A percentile compares a stretch with the other conserved stretches of the same genome.
These are phyloP conservation scores for Sardina pilchardus DNA, from an alignment of 2,113 vertebrate species.

Conservation along the genomic window DNA sequence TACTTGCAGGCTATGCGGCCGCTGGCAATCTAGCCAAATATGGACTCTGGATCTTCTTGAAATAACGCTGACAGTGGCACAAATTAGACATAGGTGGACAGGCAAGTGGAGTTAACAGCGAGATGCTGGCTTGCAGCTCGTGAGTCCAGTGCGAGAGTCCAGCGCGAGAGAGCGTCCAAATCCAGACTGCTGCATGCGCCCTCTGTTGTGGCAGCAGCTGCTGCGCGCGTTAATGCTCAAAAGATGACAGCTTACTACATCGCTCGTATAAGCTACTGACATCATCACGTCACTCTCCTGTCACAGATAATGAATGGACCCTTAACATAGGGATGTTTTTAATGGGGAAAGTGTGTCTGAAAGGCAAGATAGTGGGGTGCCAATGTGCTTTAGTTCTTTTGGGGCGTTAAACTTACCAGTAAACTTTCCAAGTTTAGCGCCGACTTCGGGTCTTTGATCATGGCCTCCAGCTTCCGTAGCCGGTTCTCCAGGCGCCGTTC, in stretches of 20 bases:
- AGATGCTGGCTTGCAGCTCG: background rate
- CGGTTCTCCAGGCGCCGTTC: constrained; percentile 77
- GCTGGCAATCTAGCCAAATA: background rate
- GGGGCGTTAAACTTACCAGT: constrained; percentile 79
- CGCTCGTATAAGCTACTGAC: background rate
- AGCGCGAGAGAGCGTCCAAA: background rate
- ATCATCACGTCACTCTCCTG: background rate
- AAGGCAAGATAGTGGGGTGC: too few relatives aligned
- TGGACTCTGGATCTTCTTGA: background rate
- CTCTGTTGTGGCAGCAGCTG: background rate
- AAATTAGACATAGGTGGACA: background rate
- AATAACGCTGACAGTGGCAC: background rate
- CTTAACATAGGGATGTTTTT: background rate
- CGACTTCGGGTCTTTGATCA: constrained; percentile 84
- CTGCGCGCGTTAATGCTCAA: background rate
- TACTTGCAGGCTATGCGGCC: background rate
- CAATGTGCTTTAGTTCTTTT: background rate
- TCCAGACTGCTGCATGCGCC: background rate
- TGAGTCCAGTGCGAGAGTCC: background rate
- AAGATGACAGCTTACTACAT: background rate
- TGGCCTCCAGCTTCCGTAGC: constrained; percentile 82
- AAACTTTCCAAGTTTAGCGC: constrained; percentile 87
- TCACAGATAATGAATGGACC: background rate
- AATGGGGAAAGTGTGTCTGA: background rate
- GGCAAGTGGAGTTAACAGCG: background rate